Conservation (phyloP, 2,888 invertebrate species). For the Dendrolimus pini region DNA sequence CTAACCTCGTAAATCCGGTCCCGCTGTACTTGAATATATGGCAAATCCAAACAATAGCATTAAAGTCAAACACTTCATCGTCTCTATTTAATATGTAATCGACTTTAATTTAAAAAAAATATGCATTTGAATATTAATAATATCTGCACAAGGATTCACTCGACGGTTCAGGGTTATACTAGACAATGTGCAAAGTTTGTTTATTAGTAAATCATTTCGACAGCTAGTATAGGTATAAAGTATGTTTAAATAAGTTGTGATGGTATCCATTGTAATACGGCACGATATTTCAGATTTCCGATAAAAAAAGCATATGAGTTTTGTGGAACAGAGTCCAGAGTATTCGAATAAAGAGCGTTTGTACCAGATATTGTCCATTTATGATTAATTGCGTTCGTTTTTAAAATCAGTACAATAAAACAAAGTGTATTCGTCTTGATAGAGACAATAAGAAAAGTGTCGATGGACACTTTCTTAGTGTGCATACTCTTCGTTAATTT, state of each 20-base stretch:
- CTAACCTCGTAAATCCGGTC: neutral
- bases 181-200: neutral
- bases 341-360: no score
- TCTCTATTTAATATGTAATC: neutral
- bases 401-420: no score
- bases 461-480: no score
- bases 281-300: neutral
- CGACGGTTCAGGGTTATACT: neutral
- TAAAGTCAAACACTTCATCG: neutral
- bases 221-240: neutral
- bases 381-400: no score
- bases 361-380: no score
- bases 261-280: neutral
- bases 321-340: no score
- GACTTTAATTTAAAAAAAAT: neutral
- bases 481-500: no score
- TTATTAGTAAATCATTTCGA: neutral
- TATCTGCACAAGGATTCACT: neutral
- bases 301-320: no score
- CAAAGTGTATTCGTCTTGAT: no score
- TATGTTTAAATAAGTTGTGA: neutral
- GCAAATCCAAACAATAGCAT: conserved; percentile 3
- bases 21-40: conserved; percentile 3
- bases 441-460: no score
- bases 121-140: neutral